Base-by-base conservation (phyloP, 37 sponge, comb jelly and placozoan genomes). In the Mnemiopsis leidyi region DNA sequence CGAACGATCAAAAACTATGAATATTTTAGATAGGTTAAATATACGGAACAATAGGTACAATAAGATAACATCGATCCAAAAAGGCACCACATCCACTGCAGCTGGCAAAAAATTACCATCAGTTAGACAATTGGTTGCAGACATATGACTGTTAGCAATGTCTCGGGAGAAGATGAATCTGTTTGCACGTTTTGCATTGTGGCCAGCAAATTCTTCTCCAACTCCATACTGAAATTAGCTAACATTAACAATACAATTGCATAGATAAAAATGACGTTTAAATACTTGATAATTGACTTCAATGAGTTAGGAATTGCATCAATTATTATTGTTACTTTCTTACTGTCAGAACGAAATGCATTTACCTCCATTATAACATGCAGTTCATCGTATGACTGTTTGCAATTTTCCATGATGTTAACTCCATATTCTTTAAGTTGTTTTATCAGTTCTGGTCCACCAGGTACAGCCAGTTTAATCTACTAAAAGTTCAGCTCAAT, bases 141-240 rank as follows among this genome's bases (percentile, higher is more conserved):
- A 32, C 92, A 97, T 69, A 36, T 93, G 93, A 37, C 95, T 93
- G 48, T 97, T 97, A 7, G 95, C 95, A 18, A 96, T 68, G 75
- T 97, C 98, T 68, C 96, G 94, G 31, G 98, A 97, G 71, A 95
- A 94, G 0, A 97, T 96, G 38, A 97, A 94, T 39, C 98, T 94
- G 76, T 97, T 97, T 38, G 98, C 96, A 93, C 98, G 96, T 1
- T 68, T 48, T 0, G 97, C 93, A 20, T 93, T 93, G 29, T 93
- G 83, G 0, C 34, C 32, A 1, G 96, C 98, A 96, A 95, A 96
- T 37, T 68, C 31, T 18, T 94, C 94, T 33, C 92, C 95, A 21
- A 67, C 88, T 26, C 94, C 85, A 92, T 96, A 97, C 93, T 71
- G 75, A 21, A 21, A 67, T 21, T 21, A 20, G 20, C 18, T 21